Base-by-base conservation (phyloP, 2,797 vertebrate genomes). In the Melanotaenia parkinsoni region DNA sequence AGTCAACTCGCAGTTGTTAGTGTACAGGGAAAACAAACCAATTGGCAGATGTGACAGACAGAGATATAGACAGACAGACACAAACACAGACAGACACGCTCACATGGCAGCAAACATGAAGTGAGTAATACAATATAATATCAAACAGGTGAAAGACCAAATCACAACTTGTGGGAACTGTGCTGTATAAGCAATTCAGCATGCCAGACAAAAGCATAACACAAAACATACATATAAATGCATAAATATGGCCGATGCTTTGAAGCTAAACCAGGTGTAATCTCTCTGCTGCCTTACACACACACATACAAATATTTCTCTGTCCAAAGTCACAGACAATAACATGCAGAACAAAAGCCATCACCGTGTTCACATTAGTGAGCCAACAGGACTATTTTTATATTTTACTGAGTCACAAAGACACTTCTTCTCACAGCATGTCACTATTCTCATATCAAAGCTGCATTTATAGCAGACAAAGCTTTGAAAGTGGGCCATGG, bases 401-500 rank as follows among this genome's bases (percentile, higher is more conserved):
- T 77, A 88, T 89, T 90, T 88, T 77, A 89, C 90, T 89, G 90
- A 91, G 89, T 92, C 91, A 92, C 91, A 92, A 90, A 93, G 90
- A 88, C 80, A 82, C 82, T 85, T 91, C 90, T 88, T 84, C 77
- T 87, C 84, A 86, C 89, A 90, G 89, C 86, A 74, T 90, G 89
- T 91, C 89, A 89, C 89, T 89, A 77, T 90, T 90, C 89, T 91
- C 87, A 84, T 89, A 92, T 93, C 91, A 93, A 93, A 92, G 90
- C 89, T 88, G 75, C 71, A 67, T 92, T 93, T 91, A 91, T 83
- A 86, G 84, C 82, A 91, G 83, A 87, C 88, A 88, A 88, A 89
- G 90, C 90, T 92, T 91, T 90, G 91, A 92, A 93, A 92, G 84
- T 89, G 92, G 91, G 91, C 90, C 90, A 91, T 82, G 85, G 86